phyloP scores from a whole-genome alignment of 2,797 vertebrate genomes.

The Onychomys torridus region DNA sequence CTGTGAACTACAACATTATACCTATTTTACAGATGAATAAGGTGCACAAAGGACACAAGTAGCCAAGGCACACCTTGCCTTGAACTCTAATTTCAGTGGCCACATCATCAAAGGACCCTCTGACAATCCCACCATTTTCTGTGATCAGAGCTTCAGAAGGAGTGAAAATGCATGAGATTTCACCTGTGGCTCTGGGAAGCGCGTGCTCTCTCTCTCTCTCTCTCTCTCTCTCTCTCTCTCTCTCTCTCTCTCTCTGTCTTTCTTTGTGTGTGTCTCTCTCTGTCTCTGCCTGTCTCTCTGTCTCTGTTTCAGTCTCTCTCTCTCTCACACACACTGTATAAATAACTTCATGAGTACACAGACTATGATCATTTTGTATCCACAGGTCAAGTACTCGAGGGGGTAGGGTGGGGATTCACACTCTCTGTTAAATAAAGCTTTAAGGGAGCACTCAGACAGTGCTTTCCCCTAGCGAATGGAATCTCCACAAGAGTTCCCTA shows the following conservation, averaged over 20 bases:
- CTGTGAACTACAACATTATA: not conserved
- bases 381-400: not conserved
- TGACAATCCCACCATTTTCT: not conserved
- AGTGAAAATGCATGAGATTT: not conserved
- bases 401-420: not conserved
- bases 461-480: not conserved
- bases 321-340: not conserved
- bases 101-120: not conserved
- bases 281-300: too few species aligned
- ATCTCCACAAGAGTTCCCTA: not conserved
- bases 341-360: not conserved
- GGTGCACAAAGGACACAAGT: not conserved
- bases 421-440: not conserved
- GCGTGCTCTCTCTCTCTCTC: not conserved
- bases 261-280: too few species aligned
- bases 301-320: too few species aligned
- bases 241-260: too few species aligned
- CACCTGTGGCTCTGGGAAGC: not conserved
- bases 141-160: not conserved
- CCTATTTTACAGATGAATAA: not conserved
- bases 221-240: too few species aligned
- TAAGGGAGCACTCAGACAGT: not conserved
- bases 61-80: not conserved
- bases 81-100: not conserved
- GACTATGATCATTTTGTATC: not conserved